Conservation (phyloP, 1,140 invertebrate species). For the Euwallacea fornicatus region DNA sequence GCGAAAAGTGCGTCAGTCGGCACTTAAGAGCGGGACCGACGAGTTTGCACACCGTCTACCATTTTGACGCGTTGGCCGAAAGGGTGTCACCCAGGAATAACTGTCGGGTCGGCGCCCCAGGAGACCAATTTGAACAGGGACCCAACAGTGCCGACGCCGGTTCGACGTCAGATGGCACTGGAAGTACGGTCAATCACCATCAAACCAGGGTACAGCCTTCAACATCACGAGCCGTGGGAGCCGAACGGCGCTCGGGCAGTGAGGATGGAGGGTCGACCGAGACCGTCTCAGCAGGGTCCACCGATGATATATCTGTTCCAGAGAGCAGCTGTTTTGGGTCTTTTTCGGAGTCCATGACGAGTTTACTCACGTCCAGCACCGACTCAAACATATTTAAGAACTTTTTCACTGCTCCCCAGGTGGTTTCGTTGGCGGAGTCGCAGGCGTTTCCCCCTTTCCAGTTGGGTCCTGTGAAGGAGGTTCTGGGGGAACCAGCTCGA, state of each 20-base stretch:
- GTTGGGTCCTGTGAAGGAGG: too few species aligned
- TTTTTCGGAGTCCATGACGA: too few species aligned
- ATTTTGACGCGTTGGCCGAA: conserved; percentile 6
- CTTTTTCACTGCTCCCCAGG: too few species aligned
- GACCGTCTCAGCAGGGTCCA: too few species aligned
- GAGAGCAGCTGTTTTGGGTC: too few species aligned
- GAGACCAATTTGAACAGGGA: neutral
- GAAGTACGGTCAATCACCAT: too few species aligned
- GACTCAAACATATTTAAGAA: too few species aligned
- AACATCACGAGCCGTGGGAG: conserved; percentile 8
- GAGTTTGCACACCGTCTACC: conserved; percentile 61
- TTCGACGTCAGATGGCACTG: neutral
- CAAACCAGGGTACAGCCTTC: neutral
- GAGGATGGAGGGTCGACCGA: neutral
- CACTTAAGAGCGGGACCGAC: conserved; percentile 71
- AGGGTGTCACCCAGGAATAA: neutral
- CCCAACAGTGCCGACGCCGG: neutral
- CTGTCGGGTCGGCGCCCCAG: neutral
- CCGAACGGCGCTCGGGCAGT: neutral
- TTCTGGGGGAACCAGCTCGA: too few species aligned
- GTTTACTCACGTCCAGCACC: too few species aligned
- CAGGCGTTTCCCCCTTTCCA: too few species aligned
- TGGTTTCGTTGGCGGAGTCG: too few species aligned
- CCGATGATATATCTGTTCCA: too few species aligned
- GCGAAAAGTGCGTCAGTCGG: conserved; percentile 71